Base-by-base conservation (phyloP, 2,113 vertebrate species). In the Poicephalus gulielmi region DNA sequence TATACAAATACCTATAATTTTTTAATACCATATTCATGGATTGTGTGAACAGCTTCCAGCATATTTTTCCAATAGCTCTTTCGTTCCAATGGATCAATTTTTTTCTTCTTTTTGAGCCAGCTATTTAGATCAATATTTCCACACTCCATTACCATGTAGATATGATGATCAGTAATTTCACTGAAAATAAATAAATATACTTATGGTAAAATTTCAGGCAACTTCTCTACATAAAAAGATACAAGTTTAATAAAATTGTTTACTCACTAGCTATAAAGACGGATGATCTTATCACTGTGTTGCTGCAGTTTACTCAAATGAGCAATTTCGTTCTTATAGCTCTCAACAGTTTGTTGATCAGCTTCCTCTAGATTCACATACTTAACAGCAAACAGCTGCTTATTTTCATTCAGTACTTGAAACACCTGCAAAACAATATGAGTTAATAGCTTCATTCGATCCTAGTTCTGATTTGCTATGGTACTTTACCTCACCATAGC, bases 1-100 rank as follows among this genome's bases (percentile, higher is more conserved):
- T 43, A 63, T 7, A 92, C 30, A 78, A 90, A 93, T 63, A 47
- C 23, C 47, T 47, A 94, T 30, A 96, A 88, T 83, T 83, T 93
- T 63, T 88, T 94, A 86, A 68, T 96, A 99, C 99, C 99, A 60
- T 99, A 98, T 96, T 99, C 98, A 92, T 99, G 99, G 92, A 99
- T 99, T 83, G 99, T 99, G 41, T 99, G 97, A 94, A 99, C 99
- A 33, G 99, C 99, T 96, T 99, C 99, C 96, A 99, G 97, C 99
- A 99, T 99, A 90, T 99, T 99, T 98, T 99, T 99, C 99, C 99
- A 99, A 96, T 99, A 99, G 91, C 99, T 99, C 96, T 99, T 99
- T 49, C 99, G 98, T 92, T 99, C 99, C 97, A 99, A 95, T 0
- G 99, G 98, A 97, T 99, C 98, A 60, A 99, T 98, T 6, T 94